Evolutionary conservation across 2,113 vertebrate species (phyloP), one percentile per base, ranked within the genome.

Genomic region (Notiomystis cincta): DNA sequence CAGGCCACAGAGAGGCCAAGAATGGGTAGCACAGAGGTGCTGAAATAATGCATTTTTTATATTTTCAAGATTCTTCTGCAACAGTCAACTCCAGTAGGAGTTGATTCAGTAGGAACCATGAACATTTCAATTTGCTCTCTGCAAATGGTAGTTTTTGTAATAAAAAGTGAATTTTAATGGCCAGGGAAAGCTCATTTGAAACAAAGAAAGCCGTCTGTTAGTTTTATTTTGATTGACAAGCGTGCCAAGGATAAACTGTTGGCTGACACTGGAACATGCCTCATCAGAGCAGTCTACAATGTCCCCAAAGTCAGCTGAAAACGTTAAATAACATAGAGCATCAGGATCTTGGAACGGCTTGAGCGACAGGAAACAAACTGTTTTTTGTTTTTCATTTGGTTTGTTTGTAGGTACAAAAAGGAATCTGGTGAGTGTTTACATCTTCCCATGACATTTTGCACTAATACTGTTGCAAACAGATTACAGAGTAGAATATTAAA

Each of bases 371-470:
- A 96, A 97, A 95, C 75, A 61, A 95, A 95, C 90, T 90, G 81
- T 3, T 93, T 96, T 96, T 95, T 95, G 90, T 86, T 96, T 96
- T 88, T 67, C 70, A 56, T 95, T 95, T 42, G 77, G 80, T 97
- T 97, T 98, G 90, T 98, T 98, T 98, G 94, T 97, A 98, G 96
- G 95, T 97, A 97, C 94, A 97, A 91, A 97, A 93, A 96, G 54
- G 85, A 95, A 96, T 97, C 87, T 90, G 85, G 80, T 64, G 87
- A 71, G 77, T 98, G 96, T 98, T 98, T 98, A 98, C 67, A 97
- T 97, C 96, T 98, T 98, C 95, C 97, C 96, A 97, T 97, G 98
- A 98, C 96, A 98, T 98, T 98, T 97, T 97, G 89, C 95, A 96
- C 95, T 95, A 93, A 95, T 93, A 91, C 62, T 97, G 95, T 97